Percentiles rank a stretch among this genome's conserved stretches.
These are phyloP conservation scores for Melopsittacus undulatus DNA, from an alignment of 2,797 vertebrate species.

Conservation along the genomic window DNA sequence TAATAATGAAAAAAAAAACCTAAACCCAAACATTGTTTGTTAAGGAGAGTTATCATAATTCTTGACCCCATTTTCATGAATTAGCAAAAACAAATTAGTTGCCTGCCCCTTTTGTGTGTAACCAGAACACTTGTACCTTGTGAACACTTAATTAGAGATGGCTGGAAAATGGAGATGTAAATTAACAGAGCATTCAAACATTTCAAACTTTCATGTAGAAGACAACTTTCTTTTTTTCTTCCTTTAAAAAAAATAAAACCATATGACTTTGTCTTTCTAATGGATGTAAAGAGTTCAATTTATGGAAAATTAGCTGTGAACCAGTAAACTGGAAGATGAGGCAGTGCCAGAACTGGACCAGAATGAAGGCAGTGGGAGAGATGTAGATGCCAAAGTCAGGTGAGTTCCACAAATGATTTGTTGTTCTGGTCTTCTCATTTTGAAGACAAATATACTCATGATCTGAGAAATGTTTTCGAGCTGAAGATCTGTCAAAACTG, in stretches of 20 bases:
- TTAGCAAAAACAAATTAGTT: background rate
- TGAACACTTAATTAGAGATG: background rate
- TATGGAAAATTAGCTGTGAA: background rate
- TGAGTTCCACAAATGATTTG: background rate
- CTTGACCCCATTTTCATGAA: background rate
- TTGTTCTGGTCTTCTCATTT: background rate
- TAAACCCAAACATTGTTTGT: background rate
- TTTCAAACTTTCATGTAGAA: background rate
- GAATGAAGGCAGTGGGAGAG: background rate
- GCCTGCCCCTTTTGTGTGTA: background rate
- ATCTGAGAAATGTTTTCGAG: background rate
- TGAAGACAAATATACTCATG: background rate
- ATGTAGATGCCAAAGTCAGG: background rate
- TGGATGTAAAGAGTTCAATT: background rate
- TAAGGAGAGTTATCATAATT: background rate
- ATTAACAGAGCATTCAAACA: background rate
- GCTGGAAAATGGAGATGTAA: background rate
- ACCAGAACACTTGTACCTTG: background rate
- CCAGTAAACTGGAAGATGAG: background rate
- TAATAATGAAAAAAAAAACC: background rate
- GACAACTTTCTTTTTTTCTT: background rate
- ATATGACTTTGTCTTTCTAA: background rate
- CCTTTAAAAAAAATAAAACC: background rate
- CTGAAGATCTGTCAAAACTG: background rate
- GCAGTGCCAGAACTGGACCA: background rate